These are phyloP conservation scores for Cettia cetti DNA, from an alignment of 2,113 vertebrate species.

Conservation along the genomic window DNA sequence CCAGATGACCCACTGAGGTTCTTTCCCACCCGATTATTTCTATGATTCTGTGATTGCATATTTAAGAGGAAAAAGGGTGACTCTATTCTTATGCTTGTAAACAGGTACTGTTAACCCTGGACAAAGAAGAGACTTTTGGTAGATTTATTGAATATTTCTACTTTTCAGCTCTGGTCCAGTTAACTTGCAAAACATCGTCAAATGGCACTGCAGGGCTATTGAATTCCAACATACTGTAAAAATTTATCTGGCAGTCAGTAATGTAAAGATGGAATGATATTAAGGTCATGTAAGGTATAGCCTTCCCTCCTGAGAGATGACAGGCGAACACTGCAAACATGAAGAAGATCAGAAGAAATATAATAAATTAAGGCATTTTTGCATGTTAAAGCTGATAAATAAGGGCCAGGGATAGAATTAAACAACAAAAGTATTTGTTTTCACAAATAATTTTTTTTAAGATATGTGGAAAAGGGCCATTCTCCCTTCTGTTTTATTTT, in stretches of 20 bases:
- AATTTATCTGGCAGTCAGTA: background rate
- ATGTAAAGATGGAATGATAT: background rate
- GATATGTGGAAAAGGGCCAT: background rate
- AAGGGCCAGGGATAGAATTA: background rate
- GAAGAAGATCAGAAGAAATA: background rate
- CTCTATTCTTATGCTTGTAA: background rate
- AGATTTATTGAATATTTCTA: background rate
- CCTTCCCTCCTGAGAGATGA: background rate
- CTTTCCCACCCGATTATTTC: background rate
- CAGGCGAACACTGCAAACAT: background rate
- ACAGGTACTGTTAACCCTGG: background rate
- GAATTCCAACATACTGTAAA: background rate
- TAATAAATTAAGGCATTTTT: background rate
- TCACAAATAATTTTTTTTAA: background rate
- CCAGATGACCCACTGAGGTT: background rate
- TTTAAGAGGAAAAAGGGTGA: background rate
- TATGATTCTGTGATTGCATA: background rate
- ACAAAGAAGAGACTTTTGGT: background rate
- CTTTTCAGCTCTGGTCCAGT: background rate
- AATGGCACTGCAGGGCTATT: background rate
- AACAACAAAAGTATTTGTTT: background rate
- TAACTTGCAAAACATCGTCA: background rate
- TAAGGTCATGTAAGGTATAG: background rate
- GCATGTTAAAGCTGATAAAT: background rate
- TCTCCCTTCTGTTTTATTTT: background rate